These are phyloP conservation scores for Drosophila nebulosa DNA, from an alignment of 1,140 invertebrate genomes.

Conservation along the genomic window DNA sequence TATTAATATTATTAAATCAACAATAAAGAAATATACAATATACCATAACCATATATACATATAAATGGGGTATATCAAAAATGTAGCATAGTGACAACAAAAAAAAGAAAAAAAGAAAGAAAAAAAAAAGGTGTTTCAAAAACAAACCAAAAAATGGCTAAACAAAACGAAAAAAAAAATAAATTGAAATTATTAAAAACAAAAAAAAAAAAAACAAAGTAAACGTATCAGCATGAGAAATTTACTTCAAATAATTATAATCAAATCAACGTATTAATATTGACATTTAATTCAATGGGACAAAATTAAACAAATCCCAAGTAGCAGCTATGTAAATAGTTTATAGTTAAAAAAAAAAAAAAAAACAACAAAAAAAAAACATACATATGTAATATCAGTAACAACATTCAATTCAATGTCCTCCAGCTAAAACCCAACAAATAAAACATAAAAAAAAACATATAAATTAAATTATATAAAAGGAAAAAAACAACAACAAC, in stretches of 20 bases:
- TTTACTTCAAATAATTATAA: conserved; percentile 30
- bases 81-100: conserved; percentile 60
- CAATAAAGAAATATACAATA: conserved; percentile 6
- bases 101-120: conserved; percentile 41
- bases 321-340: conserved; percentile 69
- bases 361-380: conserved; percentile 16
- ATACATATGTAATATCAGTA: conserved; percentile 61
- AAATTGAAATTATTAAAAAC: neutral
- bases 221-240: neutral
- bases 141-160: conserved; percentile 35
- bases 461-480: conserved; percentile 67
- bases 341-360: conserved; percentile 23
- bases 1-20: conserved; percentile 10
- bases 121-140: conserved; percentile 70
- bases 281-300: conserved; percentile 8
- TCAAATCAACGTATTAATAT: conserved; percentile 53
- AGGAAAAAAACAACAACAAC: conserved; percentile 15
- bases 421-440: conserved; percentile 64
- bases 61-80: conserved; percentile 54
- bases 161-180: neutral
- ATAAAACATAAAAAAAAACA: neutral
- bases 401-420: conserved; percentile 77
- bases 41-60: conserved; percentile 15
- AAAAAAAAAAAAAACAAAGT: neutral
- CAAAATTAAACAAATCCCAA: conserved; percentile 27